Base-by-base conservation (phyloP, 2,888 invertebrate species). In the Spodoptera picta region DNA sequence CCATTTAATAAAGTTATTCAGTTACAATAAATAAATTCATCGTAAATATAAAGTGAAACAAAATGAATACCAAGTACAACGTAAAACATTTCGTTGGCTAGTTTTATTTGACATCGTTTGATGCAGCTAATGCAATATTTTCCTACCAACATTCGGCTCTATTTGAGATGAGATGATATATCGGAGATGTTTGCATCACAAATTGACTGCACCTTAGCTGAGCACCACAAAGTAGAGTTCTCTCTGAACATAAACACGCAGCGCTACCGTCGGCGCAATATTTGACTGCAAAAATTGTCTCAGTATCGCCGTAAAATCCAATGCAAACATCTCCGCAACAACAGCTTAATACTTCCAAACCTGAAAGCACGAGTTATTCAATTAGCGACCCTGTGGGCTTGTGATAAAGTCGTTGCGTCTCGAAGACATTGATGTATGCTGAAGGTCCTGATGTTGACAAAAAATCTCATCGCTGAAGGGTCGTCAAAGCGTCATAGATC, bases 281-380 rank as follows among this genome's bases (percentile, higher is more conserved):
- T 87, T 83, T 84, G 81, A 80, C 80, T 61, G 6, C 77, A 74
- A 75, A 87, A 85, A 86, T 84, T 83, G 84, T 87, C 83, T 81
- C 80, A 75, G 79, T 80, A 81, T 82, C 79, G 70, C 75, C 80
- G 82, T 85, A 79, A 86, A 88, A 87, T 85, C 77, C 81, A 84
- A 82, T 81, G 75, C 81, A 86, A 88, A 87, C 80, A 87, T 81
- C 79, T 82, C 73, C 75, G 79, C 66, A 77, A 71, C 80, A 73
- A 68, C 60, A 24, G 65, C 75, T 54, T 57, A 36, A 53, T 59
- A 60, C 50, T 60, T 68, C 53, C 57, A 45, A 23, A 52, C 46
- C 55, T 24, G 10, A 55, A 60, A 49, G 27, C 27, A 12, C 12
- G 47, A 60, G 36, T 41, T 4, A 79, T 68, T 24, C 44, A 23